Evolutionary conservation across 2,797 vertebrate genomes (phyloP).

Genomic region (Eupleurogrammus muticus): DNA sequence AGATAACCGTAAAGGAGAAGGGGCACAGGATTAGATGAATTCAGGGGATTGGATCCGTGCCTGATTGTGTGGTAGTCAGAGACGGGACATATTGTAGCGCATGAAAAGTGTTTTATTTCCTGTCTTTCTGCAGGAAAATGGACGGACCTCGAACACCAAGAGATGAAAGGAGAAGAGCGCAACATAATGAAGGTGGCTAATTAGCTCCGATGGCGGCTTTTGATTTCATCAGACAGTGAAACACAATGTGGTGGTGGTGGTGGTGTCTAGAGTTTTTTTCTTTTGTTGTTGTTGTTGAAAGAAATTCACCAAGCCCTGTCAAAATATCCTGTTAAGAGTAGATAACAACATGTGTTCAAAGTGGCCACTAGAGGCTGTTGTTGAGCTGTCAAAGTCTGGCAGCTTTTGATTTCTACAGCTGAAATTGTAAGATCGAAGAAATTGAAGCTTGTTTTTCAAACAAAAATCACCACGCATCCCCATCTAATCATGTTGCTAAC

Average conservation of each 20-base stretch:
- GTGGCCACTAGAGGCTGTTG: constrained; percentile 71
- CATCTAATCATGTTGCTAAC: background rate
- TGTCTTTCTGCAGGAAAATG: constrained; percentile 85
- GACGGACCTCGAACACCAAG: constrained; percentile 90
- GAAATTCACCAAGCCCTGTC: constrained; percentile 40
- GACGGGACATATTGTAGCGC: constrained; percentile 50
- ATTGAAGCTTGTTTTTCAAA: constrained; percentile 17
- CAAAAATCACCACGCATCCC: background rate
- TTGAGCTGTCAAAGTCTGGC: constrained; percentile 55
- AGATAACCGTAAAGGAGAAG: constrained; percentile 61
- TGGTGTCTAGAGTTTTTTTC: constrained; percentile 32
- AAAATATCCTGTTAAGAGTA: constrained; percentile 39
- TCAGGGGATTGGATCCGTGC: constrained; percentile 48
- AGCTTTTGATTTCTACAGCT: background rate
- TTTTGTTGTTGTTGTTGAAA: constrained; percentile 33
- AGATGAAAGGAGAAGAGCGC: constrained; percentile 92
- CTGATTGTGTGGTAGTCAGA: constrained; percentile 51
- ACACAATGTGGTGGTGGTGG: constrained; percentile 41
- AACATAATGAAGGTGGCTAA: constrained; percentile 93
- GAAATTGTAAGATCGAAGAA: constrained; percentile 7
- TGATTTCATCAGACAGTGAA: constrained; percentile 49
- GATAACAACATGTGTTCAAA: background rate
- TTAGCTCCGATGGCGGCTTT: constrained; percentile 62
- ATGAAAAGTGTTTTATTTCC: constrained; percentile 64
- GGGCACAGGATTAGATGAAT: constrained; percentile 57